Evolutionary conservation across 2,888 invertebrate genomes (phyloP), one percentile per base, ranked within the genome.

Genomic region (Apamea epomidion): DNA sequence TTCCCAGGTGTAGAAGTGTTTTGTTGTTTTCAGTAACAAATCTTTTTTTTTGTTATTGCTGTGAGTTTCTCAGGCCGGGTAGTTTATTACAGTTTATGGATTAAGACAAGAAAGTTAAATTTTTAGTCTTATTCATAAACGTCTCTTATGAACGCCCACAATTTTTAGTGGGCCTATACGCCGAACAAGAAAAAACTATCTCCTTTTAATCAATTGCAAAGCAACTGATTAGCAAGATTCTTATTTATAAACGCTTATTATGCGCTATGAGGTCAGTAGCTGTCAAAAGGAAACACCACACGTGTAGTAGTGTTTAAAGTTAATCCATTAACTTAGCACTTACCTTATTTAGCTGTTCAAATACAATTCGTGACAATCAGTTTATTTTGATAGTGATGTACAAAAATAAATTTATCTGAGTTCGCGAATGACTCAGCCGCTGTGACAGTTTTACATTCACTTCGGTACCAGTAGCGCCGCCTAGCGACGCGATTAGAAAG

Each of bases 401-500:
- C 29, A 25, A 51, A 48, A 70, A 25, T 65, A 75, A 0, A 58
- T 76, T 32, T 60, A 45, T 1, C 16, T 0, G 18, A 54, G 12
- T 64, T 64, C 1, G 14, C n/a, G 5, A 69, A 64, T 62, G 73
- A 70, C 2, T 73, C 42, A 54, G 70, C 29, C 7, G n/a, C 1
- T 16, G 32, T 45, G 54, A 64, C 72, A 83, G 25, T 70, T 58
- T 51, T 1, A 67, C 70, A 60, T 79, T 74, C n/a, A 71, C 45
- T 54, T 45, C 29, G 32, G 4, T 29, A 65, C 64, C 25, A 37
- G 71, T 74, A 14, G 73, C 69, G 86, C 82, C 58, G 25, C 48
- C 86, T 76, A 82, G 58, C 45, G 75, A 45, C n/a, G 18, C 2
- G 8, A 14, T 67, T 64, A 58, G 64, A 69, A 75, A 82, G 71